Evolutionary conservation across 1,140 invertebrate species (phyloP), one percentile per base, ranked within the genome.

Genomic region (Halotydeus destructor): DNA sequence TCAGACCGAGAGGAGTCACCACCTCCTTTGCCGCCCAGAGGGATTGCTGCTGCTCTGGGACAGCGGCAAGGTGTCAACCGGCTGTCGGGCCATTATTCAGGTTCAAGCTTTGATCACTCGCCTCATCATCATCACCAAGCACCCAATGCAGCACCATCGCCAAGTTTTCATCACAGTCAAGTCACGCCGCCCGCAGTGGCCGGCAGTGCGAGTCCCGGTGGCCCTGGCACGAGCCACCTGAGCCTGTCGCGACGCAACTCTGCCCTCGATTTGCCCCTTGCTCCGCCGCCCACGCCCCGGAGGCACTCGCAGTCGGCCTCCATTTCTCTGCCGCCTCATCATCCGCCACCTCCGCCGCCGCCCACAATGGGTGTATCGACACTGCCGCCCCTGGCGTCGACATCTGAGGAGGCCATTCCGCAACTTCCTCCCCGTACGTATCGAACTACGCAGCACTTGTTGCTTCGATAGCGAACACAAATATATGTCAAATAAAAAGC

Each of bases 11-110:
- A 45, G 49, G 18, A 52, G 52, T 40, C 63, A 68, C 70, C 72
- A 19, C 72, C 71, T 2, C 67, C 68, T 39, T 55, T 73, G 39
- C 71, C 71, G 16, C 51, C 47, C 24, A 58, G 70, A 43, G 54
- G 61, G 21, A 34, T 37, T 8, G 22, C 43, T 9, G 25, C 40
- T 14, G 31, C 38, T 12, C 54, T 56, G 14, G 50, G 52, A 49
- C 62, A 52, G 24, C 52, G 57, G 50, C 67, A 21, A 12, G 22
- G 28, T 19, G 36, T 26, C 18, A 41, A 41, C 22, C 16, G 25
- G 19, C 12, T n/a, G n/a, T n/a, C n/a, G n/a, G n/a, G n/a, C n/a
- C n/a, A n/a, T n/a, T n/a, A n/a, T 63, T n/a, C 62, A 56, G 41
- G 62, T 57, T 49, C 55, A 60, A 45, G 61, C 57, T 22, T 46